phyloP scores from a whole-genome alignment of 2,797 vertebrate species.

The Rhinatrema bivittatum region DNA sequence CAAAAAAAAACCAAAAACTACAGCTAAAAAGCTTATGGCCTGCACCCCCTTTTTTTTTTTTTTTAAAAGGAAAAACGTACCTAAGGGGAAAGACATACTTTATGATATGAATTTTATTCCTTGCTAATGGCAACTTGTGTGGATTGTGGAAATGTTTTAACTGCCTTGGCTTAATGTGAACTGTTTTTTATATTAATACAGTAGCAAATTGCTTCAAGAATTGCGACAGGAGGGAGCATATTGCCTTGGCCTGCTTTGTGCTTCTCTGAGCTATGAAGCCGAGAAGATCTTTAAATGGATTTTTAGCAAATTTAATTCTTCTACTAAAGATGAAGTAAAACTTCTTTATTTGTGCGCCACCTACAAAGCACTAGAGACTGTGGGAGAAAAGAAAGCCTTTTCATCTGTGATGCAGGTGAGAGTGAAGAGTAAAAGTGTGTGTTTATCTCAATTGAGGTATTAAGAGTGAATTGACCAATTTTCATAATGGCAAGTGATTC shows the following conservation, averaged over 20 bases:
- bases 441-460: slow-evolving; percentile 5
- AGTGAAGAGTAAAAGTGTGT: not conserved
- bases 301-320: slow-evolving; percentile 87
- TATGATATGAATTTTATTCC: not conserved
- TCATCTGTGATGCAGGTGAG: slow-evolving; percentile 94
- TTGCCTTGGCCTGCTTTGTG: slow-evolving; percentile 90
- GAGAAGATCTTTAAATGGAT: slow-evolving; percentile 98
- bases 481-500: too few relatives aligned
- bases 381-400: slow-evolving; percentile 95
- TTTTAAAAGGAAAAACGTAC: too few relatives aligned
- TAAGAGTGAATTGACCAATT: slow-evolving; percentile 4
- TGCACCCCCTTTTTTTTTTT: too few relatives aligned
- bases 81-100: too few relatives aligned
- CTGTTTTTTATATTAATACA: too few relatives aligned
- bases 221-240: slow-evolving; percentile 89
- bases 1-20: too few relatives aligned
- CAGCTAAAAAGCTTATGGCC: too few relatives aligned
- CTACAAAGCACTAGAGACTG: slow-evolving; percentile 87
- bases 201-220: slow-evolving; percentile 97
- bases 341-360: slow-evolving; percentile 88
- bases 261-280: slow-evolving; percentile 88
- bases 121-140: slow-evolving; percentile 1
- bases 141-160: slow-evolving; percentile 2
- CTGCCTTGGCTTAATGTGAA: too few relatives aligned
- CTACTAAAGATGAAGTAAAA: slow-evolving; percentile 92